Base-by-base conservation (phyloP, 2,113 vertebrate genomes). In the Isurus oxyrinchus region DNA sequence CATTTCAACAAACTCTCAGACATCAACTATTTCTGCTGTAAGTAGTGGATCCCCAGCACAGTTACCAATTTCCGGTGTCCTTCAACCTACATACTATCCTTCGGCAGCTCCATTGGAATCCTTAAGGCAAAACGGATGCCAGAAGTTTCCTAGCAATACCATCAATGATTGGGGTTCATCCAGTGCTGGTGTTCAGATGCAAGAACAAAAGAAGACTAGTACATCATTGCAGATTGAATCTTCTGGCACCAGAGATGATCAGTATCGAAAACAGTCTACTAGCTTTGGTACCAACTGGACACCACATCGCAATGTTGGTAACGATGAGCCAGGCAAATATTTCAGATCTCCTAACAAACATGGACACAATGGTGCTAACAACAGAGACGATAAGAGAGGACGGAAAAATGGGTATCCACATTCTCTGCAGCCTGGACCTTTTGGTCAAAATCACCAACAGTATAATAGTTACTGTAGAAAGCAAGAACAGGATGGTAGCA, bases 351-450 rank as follows among this genome's bases (percentile, higher is more conserved):
- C 87, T 0, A 97, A 96, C 67, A 97, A 97, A n/a, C 97, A 96
- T n/a, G 96, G 5, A n/a, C 96, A 96, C 63, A 97, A 96, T 1
- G 96, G 93, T 88, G 96, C 57, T 0, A 13, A 35, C 67, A 96
- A 0, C 53, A 96, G 96, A 1, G 97, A 96, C 0, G 97, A 97
- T 0, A 96, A 96, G 35, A 97, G 96, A 91, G 93, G 96, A 0
- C 96, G 96, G 61, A 97, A 88, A 93, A 97, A 25, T 10, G 97
- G 97, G 97, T 59, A 96, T 19, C 97, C 97, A 86, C 97, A 44
- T 0, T 25, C 97, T 44, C 96, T 96, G 0, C 97, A 49, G 0
- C 27, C 96, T 35, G 97, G 97, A 0, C 96, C 25, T 0, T 0
- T 49, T 0, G 0, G 94, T 35, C 96, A 93, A 1, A 97, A 90